Percentiles rank a stretch among this genome's conserved stretches.
Conservation (phyloP, 2,797 vertebrate species). For the Sarcophilus harrisii region DNA sequence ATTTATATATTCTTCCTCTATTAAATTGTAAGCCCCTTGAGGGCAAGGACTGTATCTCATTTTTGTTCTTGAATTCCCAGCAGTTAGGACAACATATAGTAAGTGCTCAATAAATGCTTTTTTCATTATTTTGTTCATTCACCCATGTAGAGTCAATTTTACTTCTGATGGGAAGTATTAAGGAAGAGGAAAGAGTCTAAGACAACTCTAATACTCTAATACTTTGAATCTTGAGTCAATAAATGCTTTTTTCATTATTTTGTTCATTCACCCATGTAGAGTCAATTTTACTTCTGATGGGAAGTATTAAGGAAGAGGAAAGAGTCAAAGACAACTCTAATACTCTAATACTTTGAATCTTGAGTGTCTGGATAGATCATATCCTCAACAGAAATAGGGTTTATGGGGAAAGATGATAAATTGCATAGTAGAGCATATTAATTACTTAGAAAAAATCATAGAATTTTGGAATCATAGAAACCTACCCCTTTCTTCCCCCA, state of each 20-base stretch:
- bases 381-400: background rate
- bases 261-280: background rate
- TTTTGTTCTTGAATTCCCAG: background rate
- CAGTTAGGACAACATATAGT: background rate
- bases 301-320: background rate
- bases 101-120: background rate
- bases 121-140: background rate
- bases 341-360: too few species aligned
- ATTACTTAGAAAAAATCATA: background rate
- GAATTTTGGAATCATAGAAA: background rate
- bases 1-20: background rate
- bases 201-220: background rate
- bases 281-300: background rate
- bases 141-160: background rate
- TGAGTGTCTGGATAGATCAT: background rate
- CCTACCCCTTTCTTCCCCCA: fast-evolving
- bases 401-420: background rate
- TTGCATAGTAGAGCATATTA: background rate
- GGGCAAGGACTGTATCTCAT: background rate
- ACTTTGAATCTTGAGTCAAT: too few species aligned
- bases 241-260: background rate
- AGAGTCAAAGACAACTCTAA: background rate
- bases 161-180: background rate
- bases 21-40: background rate
- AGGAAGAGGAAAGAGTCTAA: background rate